Evolutionary conservation across 2,888 invertebrate species (phyloP).

Genomic region (Cephus rjabovi): DNA sequence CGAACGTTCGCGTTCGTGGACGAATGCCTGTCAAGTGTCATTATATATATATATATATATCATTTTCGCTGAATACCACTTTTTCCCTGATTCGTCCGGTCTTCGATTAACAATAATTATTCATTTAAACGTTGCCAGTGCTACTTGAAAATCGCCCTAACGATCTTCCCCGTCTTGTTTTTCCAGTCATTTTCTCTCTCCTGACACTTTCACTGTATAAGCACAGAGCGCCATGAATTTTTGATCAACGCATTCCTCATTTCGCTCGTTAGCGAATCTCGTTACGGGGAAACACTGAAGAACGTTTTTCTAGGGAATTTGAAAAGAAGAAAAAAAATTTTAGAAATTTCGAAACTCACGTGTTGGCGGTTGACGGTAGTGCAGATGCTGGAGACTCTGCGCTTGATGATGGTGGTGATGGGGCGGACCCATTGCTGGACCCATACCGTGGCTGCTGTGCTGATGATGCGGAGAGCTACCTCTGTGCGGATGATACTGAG

Average conservation of each 20-base stretch:
- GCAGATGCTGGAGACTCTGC: conserved; percentile 61
- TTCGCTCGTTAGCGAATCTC: background rate
- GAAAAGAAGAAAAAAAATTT: background rate
- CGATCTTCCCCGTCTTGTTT: too few species aligned
- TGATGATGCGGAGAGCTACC: conserved; percentile 61
- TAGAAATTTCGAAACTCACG: conserved; percentile 46
- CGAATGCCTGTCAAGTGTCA: conserved; percentile 16
- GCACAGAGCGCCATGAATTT: background rate
- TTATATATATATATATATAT: too few species aligned
- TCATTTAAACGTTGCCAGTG: too few species aligned
- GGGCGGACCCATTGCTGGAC: conserved; percentile 63
- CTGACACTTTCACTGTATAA: too few species aligned
- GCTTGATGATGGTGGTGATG: conserved; percentile 57
- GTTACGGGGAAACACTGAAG: conserved; percentile 1
- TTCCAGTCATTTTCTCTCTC: too few species aligned
- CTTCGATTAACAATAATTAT: too few species aligned
- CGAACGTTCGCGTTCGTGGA: conserved; percentile 17
- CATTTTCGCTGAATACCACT: too few species aligned
- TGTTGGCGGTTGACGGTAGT: conserved; percentile 62
- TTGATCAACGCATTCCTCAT: conserved; percentile 1
- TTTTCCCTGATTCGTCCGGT: too few species aligned
- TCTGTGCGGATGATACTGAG: conserved; percentile 61
- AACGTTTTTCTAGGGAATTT: too few species aligned
- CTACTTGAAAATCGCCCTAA: too few species aligned
- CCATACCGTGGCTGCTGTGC: conserved; percentile 56